phyloP scores from a whole-genome alignment of 2,797 vertebrate species.

The Ptychobarbus kaznakovi region DNA sequence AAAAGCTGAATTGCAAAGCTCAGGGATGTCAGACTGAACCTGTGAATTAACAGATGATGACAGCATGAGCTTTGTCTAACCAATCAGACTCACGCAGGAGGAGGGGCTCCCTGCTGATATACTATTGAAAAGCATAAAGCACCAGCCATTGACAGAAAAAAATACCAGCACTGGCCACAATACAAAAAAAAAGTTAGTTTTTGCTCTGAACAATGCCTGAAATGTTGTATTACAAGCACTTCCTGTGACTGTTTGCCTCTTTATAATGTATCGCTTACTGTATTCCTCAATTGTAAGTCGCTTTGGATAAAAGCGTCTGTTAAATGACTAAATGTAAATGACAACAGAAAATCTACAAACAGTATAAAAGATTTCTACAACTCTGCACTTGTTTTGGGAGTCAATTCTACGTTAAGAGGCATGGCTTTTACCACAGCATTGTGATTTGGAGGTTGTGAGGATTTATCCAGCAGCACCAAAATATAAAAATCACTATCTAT shows the following conservation, averaged over 20 bases:
- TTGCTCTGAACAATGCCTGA: no score
- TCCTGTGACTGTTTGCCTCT: no score
- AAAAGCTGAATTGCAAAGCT: constrained; percentile 27
- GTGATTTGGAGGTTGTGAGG: neutral
- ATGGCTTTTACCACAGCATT: neutral
- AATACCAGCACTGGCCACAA: constrained; percentile 45
- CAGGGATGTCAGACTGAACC: constrained; percentile 48
- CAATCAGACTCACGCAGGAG: constrained; percentile 56
- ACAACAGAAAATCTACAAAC: constrained; percentile 32
- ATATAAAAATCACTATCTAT: neutral
- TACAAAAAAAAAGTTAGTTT: neutral
- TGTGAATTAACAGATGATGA: constrained; percentile 65
- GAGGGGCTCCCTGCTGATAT: constrained; percentile 57
- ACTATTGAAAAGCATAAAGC: constrained; percentile 54
- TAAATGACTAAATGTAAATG: neutral
- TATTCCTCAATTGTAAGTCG: no score
- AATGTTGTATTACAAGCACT: no score
- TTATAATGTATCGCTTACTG: no score
- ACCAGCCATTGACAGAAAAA: constrained; percentile 48
- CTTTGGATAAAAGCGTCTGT: no score
- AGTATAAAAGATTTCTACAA: constrained; percentile 34
- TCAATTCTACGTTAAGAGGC: neutral
- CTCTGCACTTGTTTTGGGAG: constrained; percentile 25
- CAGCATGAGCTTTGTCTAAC: constrained; percentile 63
- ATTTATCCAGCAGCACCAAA: neutral